Base-by-base conservation (phyloP, 2,797 vertebrate species). In the Urosaurus nigricauda region DNA sequence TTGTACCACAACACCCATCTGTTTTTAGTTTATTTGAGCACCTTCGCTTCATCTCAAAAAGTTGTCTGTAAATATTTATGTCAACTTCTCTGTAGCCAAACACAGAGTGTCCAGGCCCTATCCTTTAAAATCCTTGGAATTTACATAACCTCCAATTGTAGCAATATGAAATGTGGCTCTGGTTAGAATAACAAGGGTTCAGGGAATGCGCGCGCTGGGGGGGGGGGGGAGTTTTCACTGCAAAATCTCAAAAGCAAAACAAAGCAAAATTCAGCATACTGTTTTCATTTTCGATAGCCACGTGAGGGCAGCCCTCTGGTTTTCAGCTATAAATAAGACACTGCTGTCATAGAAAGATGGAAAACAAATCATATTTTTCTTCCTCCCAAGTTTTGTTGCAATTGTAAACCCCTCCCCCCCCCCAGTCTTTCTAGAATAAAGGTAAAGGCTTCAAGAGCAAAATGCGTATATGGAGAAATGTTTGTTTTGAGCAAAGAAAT, bases 281-380 rank as follows among this genome's bases (percentile, higher is more conserved):
- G 96, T 96, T 97, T 96, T 96, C 94, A 97, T 97, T 97, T 97
- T 94, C 95, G 92, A 88, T 88, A 96, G 94, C 96, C 96, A 97
- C 79, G 93, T 97, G 96, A 97, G 96, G 96, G 95, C 87, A 92
- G 94, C 93, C 94, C 94, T 94, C 90, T 93, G 94, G 93, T 96
- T 94, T 91, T 88, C 81, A 89, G 90, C 95, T 97, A 97, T 97
- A 97, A 97, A 97, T 97, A 97, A 93, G 90, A 93, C 87, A 93
- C 94, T 95, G 93, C 93, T 90, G 83, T 93, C 94, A 95, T 91
- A 95, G 92, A 90, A 96, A 87, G 93, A 94, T 86, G 91, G 92
- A 94, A 96, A 90, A 89, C 86, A 93, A 88, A 90, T 91, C 91
- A 89, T 91, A 92, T 92, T 95, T 90, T n/a, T 93, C 53, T 26